Evolutionary conservation across 2,797 vertebrate genomes (phyloP).

Genomic region (Crenichthys baileyi): DNA sequence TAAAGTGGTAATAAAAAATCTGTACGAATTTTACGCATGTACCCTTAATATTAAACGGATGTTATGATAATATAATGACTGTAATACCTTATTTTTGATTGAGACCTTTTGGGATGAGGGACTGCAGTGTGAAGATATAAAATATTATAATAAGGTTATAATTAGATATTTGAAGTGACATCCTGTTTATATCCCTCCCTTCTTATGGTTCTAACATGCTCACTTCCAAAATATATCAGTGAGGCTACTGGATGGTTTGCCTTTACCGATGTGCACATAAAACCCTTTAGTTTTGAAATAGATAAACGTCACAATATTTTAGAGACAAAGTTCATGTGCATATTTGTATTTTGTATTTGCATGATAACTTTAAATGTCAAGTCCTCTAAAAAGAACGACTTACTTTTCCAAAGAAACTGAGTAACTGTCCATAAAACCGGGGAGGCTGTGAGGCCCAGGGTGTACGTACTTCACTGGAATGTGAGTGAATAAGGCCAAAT

Average conservation of each 20-base stretch:
- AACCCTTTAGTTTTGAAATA: not conserved
- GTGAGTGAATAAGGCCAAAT: slow-evolving; percentile 64
- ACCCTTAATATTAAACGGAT: too few species aligned
- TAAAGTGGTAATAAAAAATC: not conserved
- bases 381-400: slow-evolving; percentile 33
- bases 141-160: not conserved
- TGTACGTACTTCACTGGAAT: slow-evolving; percentile 53
- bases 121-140: not conserved
- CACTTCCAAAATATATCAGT: not conserved
- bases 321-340: not conserved
- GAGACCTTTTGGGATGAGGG: not conserved
- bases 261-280: not conserved
- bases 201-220: not conserved
- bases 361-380: not conserved
- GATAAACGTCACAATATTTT: not conserved
- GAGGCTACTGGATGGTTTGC: not conserved
- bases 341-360: not conserved
- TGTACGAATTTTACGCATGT: too few species aligned
- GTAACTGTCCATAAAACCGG: slow-evolving; percentile 48
- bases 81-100: not conserved
- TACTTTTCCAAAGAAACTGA: slow-evolving; percentile 36
- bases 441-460: slow-evolving; percentile 40
- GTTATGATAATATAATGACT: not conserved
- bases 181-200: not conserved
- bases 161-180: not conserved